Conservation (phyloP, 1,140 invertebrate genomes). For the Nephotettix cincticeps region DNA sequence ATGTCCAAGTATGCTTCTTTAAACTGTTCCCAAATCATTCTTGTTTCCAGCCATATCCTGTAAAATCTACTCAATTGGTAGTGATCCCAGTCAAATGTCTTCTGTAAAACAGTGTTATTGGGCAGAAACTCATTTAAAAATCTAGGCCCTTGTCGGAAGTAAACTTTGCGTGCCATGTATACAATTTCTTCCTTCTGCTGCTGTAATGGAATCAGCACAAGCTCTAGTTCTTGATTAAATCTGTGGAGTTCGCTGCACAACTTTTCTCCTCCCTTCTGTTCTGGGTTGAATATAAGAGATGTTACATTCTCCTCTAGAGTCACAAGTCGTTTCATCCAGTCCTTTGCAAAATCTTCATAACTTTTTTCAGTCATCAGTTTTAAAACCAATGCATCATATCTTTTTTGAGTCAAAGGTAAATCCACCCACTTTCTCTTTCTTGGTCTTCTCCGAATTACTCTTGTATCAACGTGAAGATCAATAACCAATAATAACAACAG, state of each 20-base stretch:
- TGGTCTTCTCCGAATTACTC: not conserved
- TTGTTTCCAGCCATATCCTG: not conserved
- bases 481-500: not conserved
- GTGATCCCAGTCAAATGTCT: not conserved
- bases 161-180: not conserved
- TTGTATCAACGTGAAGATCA: not conserved
- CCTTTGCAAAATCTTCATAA: constrained; percentile 1
- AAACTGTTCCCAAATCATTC: constrained; percentile 3
- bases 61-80: constrained; percentile 10
- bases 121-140: not conserved
- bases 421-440: not conserved
- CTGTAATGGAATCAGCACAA: not conserved
- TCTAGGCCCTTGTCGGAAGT: not conserved
- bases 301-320: not conserved
- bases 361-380: not conserved
- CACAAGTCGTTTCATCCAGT: not conserved
- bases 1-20: not conserved
- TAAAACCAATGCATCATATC: not conserved
- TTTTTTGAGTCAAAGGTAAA: not conserved
- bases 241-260: not conserved
- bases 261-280: not conserved
- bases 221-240: not conserved
- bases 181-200: constrained; percentile 1
- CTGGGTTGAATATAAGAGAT: not conserved
- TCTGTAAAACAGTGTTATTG: not conserved